Conservation (phyloP, 2,888 invertebrate species). For the Hydroisotoma schaefferi region DNA sequence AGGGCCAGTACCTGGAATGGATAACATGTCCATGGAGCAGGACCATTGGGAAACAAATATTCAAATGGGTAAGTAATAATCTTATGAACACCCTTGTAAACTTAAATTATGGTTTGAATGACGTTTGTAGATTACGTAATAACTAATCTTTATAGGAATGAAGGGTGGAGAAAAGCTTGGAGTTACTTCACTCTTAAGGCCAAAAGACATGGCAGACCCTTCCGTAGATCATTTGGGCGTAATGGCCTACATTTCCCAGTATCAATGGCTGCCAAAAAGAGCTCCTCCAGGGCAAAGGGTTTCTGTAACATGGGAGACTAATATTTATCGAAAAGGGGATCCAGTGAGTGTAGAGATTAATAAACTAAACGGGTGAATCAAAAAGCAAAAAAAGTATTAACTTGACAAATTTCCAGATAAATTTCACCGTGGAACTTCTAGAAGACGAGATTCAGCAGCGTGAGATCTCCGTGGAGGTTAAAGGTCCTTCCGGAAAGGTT, state of each 20-base stretch:
- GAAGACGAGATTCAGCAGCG: constrained; percentile 67
- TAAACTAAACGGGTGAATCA: too few species aligned
- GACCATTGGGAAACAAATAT: constrained; percentile 63
- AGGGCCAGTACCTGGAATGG: constrained; percentile 77
- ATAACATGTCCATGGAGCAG: constrained; percentile 71
- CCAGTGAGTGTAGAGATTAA: constrained; percentile 38
- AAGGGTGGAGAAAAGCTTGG: constrained; percentile 65
- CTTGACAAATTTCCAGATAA: constrained; percentile 48
- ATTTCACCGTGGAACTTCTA: constrained; percentile 53
- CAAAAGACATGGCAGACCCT: constrained; percentile 90
- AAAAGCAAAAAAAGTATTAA: neutral
- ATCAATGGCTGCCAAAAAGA: constrained; percentile 81
- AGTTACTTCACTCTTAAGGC: constrained; percentile 82
- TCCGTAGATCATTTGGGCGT: constrained; percentile 95
- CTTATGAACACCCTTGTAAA: neutral
- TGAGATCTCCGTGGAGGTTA: constrained; percentile 71
- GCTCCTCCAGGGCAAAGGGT: constrained; percentile 79
- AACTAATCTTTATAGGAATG: constrained; percentile 59
- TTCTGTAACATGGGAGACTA: constrained; percentile 62
- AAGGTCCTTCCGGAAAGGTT: constrained; percentile 69
- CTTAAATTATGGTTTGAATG: neutral
- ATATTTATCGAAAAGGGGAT: constrained; percentile 43
- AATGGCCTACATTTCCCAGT: constrained; percentile 93
- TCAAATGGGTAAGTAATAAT: constrained; percentile 62
- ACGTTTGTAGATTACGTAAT: too few species aligned